Conservation (phyloP, 2,113 vertebrate species). For the Paradoxurus hermaphroditus region DNA sequence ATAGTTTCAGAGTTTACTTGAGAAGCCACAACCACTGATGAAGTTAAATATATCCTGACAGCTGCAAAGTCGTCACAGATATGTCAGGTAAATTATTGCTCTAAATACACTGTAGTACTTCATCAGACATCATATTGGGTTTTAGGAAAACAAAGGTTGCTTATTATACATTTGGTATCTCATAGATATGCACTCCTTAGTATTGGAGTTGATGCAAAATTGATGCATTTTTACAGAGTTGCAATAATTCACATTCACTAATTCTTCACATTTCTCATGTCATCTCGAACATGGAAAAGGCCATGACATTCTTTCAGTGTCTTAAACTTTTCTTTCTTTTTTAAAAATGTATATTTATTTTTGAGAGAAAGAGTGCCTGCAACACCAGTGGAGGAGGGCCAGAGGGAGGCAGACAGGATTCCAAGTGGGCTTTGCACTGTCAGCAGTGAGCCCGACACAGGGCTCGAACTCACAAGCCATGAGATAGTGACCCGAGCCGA, state of each 20-base stretch:
- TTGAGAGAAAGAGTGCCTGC: no score
- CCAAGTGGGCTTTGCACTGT: no score
- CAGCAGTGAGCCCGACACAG: no score
- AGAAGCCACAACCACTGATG: neutral
- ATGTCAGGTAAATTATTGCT: neutral
- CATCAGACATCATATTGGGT: neutral
- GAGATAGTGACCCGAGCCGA: no score
- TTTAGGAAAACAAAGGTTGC: neutral
- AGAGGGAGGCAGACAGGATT: no score
- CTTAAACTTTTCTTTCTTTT: neutral
- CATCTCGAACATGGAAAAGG: neutral
- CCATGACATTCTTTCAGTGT: neutral
- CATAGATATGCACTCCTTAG: neutral
- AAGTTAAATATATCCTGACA: constrained; percentile 22
- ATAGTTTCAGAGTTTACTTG: neutral
- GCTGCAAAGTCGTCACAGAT: neutral
- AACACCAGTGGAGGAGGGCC: no score
- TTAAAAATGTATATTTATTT: no score
- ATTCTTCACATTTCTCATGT: neutral
- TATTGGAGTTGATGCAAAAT: no score
- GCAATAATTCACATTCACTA: neutral
- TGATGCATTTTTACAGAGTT: neutral
- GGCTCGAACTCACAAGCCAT: no score
- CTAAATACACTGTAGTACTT: neutral
- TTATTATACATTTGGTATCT: neutral